phyloP scores from a whole-genome alignment of 2,888 invertebrate species.

The Idaea aversata region DNA sequence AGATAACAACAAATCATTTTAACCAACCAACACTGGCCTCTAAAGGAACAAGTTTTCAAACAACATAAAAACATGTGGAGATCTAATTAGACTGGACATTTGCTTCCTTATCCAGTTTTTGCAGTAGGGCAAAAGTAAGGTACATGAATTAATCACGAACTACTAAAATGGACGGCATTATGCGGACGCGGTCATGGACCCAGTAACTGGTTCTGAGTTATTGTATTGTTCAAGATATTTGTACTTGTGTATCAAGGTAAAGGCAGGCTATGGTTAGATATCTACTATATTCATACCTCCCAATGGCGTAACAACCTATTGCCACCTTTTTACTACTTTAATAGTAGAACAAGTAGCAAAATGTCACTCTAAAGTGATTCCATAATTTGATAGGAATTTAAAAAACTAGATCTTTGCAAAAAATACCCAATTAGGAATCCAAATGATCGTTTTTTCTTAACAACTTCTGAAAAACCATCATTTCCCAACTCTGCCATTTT shows the following conservation, averaged over 20 bases:
- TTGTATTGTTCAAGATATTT: constrained; percentile 52
- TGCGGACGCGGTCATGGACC: constrained; percentile 69
- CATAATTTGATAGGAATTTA: no score
- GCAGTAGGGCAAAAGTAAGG: constrained; percentile 18
- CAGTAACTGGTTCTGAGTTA: constrained; percentile 67
- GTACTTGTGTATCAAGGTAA: constrained; percentile 33
- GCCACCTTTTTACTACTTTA: no score
- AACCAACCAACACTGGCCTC: constrained; percentile 1
- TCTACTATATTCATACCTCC: no score
- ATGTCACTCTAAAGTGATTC: no score
- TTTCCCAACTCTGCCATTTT: no score
- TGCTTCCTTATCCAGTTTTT: constrained; percentile 50
- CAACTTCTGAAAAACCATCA: no score
- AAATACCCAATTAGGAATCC: no score
- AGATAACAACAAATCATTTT: not conserved
- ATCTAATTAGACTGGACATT: constrained; percentile 35
- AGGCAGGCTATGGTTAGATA: constrained; percentile 13
- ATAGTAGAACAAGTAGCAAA: no score
- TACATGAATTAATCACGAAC: constrained; percentile 61
- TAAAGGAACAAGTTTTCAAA: not conserved
- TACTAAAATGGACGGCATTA: constrained; percentile 49
- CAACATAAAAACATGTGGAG: constrained; percentile 13
- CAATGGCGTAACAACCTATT: no score
- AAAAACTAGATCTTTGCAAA: no score
- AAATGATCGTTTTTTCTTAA: no score